Base-by-base conservation (phyloP, 2,888 invertebrate species). In the Euproctis similis region DNA sequence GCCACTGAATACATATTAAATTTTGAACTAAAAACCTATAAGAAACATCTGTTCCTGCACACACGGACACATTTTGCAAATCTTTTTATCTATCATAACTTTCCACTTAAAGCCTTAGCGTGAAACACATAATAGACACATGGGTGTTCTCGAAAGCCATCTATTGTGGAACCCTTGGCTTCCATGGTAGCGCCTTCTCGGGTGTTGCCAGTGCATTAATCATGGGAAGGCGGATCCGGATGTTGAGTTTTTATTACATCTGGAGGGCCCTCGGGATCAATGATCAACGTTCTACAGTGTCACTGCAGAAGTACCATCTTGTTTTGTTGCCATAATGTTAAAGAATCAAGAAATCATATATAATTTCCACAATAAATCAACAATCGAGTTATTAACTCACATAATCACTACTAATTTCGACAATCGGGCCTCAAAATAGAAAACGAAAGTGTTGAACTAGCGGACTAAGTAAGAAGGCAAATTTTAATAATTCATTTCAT, bases 151-250 rank as follows among this genome's bases (percentile, higher is more conserved):
- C 30, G 26, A 36, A 39, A 46, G 42, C 51, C 42, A 46, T 52
- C 41, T 34, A 48, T 52, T 48, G 52, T 52, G 20, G 33, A 34
- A 14, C 34, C 52, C 47, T 42, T 32, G 39, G 50, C 42, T 40
- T 47, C 34, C 31, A 41, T 35, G 42, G 50, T 46, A 36, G 42
- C 32, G 26, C 29, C 26, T 30, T 27, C 21, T 42, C 40, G 46
- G 53, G 53, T 43, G 51, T 42, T 46, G 42, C 42, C 36, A 41
- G 39, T 51, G 43, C 53, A 53, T 53, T 53, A 50, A 53, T 53
- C 52, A 53, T 53, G 31, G 30, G 27, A 30, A 34, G 34, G 51
- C 49, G 51, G 51, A 45, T 44, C 40, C 53, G 37, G 36, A 39
- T 40, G 40, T 46, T 39, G 38, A 42, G 49, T 52, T 52, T 52